Conservation (phyloP, 2,888 invertebrate species). For the Aleiodes testaceus region DNA sequence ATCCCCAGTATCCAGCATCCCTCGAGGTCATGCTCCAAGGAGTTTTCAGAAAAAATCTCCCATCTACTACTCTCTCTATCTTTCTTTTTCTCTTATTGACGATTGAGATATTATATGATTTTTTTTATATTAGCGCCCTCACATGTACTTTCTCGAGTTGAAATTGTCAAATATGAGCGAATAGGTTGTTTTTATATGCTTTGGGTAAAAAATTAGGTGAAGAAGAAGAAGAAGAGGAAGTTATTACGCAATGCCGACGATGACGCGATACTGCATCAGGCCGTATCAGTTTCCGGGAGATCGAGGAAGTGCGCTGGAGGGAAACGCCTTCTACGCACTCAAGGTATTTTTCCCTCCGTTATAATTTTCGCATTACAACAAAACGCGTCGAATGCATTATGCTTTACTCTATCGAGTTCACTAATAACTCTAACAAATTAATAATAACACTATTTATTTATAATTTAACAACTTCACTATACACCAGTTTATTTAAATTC, state of each 20-base stretch:
- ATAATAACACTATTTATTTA: too few relatives aligned
- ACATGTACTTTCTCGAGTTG: too few relatives aligned
- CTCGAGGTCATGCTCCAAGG: constrained; percentile 48
- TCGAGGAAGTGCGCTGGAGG: constrained; percentile 59
- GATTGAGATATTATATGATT: too few relatives aligned
- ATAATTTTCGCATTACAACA: too few relatives aligned
- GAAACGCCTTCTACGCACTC: constrained; percentile 58
- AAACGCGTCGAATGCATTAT: constrained; percentile 36
- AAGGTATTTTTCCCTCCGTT: constrained; percentile 61
- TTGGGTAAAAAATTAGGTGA: constrained; percentile 61
- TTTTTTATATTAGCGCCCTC: too few relatives aligned
- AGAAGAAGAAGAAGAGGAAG: constrained; percentile 68
- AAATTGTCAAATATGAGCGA: constrained; percentile 37
- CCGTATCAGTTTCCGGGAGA: constrained; percentile 57
- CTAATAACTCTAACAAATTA: background rate
- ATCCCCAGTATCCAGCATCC: constrained; percentile 38
- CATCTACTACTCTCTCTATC: background rate
- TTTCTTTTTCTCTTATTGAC: too few relatives aligned
- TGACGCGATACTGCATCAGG: constrained; percentile 55
- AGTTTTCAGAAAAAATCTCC: constrained; percentile 28
- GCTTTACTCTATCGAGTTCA: constrained; percentile 19
- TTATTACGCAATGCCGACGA: constrained; percentile 57
- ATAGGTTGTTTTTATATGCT: constrained; percentile 10
- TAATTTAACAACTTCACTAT: too few relatives aligned
- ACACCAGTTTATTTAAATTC: too few relatives aligned